Base-by-base conservation (phyloP, 2,888 invertebrate genomes). In the Epistrophe eligans region DNA sequence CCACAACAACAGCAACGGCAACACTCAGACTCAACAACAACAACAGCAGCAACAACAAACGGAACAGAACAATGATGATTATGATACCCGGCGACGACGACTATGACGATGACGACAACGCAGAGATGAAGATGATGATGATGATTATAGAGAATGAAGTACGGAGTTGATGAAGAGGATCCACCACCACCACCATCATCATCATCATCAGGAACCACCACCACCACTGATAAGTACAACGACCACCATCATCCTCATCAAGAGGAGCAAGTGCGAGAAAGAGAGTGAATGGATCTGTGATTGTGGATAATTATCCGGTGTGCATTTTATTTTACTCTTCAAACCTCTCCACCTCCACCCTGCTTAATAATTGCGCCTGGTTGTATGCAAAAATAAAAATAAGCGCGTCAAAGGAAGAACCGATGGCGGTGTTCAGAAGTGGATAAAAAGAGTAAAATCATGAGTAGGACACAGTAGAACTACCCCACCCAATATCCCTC, bases 291-390 rank as follows among this genome's bases (percentile, higher is more conserved):
- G 87, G 72, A 83, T 87, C 74, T 87, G 79, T 67, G 87, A 87
- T 83, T 87, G 87, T 72, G 87, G 83, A 87, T 87, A 87, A 87
- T 87, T 87, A 87, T 87, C 87, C 87, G 87, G 87, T 87, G 83
- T 83, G 85, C 85, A 85, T 77, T 85, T 81, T 82, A 73, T 82
- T 85, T 77, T 73, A 62, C 66, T 77, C 73, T 67, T 32, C 32
- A 66, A 55, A 64, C 64, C 71, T 60, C 67, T 35, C 35, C 57
- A n/a, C 11, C 19, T 32, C 1, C 28, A 28, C 13, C 35, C 40
- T 58, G 17, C 71, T 70, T 11, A 15, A 74, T 60, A 55, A 71
- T 4, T 35, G 40, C 45, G 48, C 52, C 57, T 32, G 28, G 11
- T 58, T 43, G 64, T 72, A 80, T 72, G 76, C 72, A 77, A 84